Evolutionary conservation across 2,888 invertebrate species (phyloP).

Genomic region (Nezara viridula): DNA sequence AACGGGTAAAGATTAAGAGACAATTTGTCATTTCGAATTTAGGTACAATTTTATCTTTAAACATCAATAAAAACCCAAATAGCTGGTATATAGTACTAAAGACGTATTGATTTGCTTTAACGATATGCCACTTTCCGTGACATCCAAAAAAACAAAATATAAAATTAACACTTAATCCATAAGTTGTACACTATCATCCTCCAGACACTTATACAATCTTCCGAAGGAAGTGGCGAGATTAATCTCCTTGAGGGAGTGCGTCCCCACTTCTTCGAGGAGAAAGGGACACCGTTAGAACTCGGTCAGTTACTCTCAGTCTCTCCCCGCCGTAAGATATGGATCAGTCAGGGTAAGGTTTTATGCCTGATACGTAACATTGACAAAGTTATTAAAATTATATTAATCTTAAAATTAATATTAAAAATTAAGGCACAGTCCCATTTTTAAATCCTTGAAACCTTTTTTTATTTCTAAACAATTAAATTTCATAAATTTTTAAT

Average conservation of each 20-base stretch:
- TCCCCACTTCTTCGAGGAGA: constrained; percentile 42
- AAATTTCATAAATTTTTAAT: not conserved
- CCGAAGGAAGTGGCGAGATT: not conserved
- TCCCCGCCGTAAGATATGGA: constrained; percentile 24
- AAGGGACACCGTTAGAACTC: constrained; percentile 36
- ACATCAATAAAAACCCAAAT: no score
- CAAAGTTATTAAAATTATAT: no score
- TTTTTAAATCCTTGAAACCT: not conserved
- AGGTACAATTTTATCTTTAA: no score
- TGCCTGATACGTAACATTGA: not conserved
- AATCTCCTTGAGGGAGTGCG: constrained; percentile 37
- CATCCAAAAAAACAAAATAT: no score
- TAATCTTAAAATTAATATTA: not conserved
- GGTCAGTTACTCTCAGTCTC: constrained; percentile 31
- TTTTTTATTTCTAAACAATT: not conserved
- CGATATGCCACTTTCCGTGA: no score
- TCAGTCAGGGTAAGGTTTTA: constrained; percentile 31
- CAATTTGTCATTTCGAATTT: no score
- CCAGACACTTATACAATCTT: not conserved
- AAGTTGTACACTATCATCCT: no score
- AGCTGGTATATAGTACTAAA: no score
- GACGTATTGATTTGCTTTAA: no score
- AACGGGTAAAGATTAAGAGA: no score
- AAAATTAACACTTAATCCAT: not conserved
- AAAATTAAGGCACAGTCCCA: not conserved